Evolutionary conservation across 2,113 vertebrate genomes (phyloP), one percentile per base, ranked within the genome.

Genomic region (Panurus biarmicus): DNA sequence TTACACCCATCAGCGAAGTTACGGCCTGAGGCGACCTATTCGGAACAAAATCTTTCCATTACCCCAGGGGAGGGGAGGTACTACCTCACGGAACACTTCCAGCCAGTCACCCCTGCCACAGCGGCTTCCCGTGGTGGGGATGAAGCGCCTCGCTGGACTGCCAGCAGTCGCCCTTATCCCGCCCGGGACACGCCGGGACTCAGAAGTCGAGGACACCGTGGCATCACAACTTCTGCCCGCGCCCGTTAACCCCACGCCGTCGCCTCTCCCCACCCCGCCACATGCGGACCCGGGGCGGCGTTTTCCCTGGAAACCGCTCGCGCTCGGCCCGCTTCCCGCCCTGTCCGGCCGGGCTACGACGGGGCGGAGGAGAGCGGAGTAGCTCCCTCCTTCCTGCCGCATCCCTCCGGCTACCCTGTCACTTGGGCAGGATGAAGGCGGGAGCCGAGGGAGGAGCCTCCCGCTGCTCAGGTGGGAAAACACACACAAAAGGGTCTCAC

Each of bases 401-500:
- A 71, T 10, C 57, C 28, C 70, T 7, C 28, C 33, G 25, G 33
- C 69, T 38, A 20, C 74, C 14, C 72, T 80, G 90, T 77, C 90
- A 89, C 60, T 70, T 6, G 10, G 40, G 58, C 6, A n/a, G 42
- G 15, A 25, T 8, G 22, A n/a, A 42, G 60, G 76, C 58, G 17
- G 40, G 48, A 58, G 67, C 24, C 6, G 64, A 40, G 73, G 80
- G 93, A 80, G 95, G 90, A 91, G 85, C 77, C 85, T 94, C 50
- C 62, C 10, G 35, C 73, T 10, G 74, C 22, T 78, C 96, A 95
- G 92, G 90, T 90, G 83, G 79, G 88, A 91, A 95, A 96, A 91
- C 71, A 90, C 51, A 87, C 93, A 96, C 85, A 96, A 95, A 96
- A 83, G 60, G 76, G 31, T 48, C 45, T 42, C 40, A 2, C 79